Base-by-base conservation (phyloP, 2,113 vertebrate species). In the Microtus pennsylvanicus region DNA sequence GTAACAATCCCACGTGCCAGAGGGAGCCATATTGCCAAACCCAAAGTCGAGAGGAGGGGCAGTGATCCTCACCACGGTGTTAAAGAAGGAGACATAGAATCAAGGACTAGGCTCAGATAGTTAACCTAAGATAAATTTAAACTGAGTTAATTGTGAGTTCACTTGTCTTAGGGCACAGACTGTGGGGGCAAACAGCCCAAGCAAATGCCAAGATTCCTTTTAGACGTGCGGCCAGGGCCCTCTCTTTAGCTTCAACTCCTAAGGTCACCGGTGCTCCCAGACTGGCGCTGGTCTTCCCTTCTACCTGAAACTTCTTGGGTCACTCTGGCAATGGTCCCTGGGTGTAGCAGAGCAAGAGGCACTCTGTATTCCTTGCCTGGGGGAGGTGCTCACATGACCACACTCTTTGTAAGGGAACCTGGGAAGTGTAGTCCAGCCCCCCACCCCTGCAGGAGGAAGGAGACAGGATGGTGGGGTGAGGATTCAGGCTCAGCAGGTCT, bases 251-350 rank as follows among this genome's bases (percentile, higher is more conserved):
- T 22, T 55, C 7, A 19, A 16, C 55, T 26, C 9, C 38, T 8
- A 16, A 38, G 12, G 42, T 3, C 75, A n/a, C 24, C 3, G 7
- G 1, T 11, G n/a, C 24, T 9, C 52, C 21, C 28, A 6, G 67
- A 26, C 7, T 61, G 58, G 45, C 0, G 0, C 47, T 26, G 7
- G 11, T 10, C 7, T 2, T 38, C 33, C 24, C 7, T 16, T 35
- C 78, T 50, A 67, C 24, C 4, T 1, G 17, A 28, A 33, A 17
- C 26, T 63, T 55, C 30, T 42, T 0, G 10, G 5, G n/a, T 61
- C 35, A 22, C 63, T 3, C 33, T 28, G 67, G 38, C 9, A 42
- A 35, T 9, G n/a, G 6, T 7, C n/a, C 16, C 30, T 14, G 2
- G 13, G 50, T 33, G 10, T 12, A 67, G 81, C n/a, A 16, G 26